Percentiles rank a stretch among this genome's conserved stretches.
Evolutionary conservation across 2,113 vertebrate genomes (phyloP).

Genomic region (Cryptoleucopteryx plumbea): DNA sequence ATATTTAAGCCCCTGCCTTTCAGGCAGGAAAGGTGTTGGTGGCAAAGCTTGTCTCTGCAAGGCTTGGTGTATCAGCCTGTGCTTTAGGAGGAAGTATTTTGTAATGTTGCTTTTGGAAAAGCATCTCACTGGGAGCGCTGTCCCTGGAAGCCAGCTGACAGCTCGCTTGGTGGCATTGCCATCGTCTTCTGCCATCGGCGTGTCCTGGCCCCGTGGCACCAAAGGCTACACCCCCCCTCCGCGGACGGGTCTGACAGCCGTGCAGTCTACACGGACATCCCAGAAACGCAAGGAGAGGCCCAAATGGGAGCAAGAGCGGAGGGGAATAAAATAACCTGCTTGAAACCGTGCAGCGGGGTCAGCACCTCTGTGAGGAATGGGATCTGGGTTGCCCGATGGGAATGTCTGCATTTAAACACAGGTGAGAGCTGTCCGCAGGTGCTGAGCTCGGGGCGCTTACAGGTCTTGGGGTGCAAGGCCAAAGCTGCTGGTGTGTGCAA

Average conservation of each 20-base stretch:
- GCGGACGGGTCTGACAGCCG: fast-evolving
- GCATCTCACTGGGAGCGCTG: fast-evolving
- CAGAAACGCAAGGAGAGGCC: background rate
- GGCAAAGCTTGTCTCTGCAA: background rate
- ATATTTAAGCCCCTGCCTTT: background rate
- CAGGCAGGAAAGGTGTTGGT: background rate
- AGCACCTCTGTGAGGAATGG: background rate
- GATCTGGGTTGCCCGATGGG: fast-evolving
- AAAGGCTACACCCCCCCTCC: fast-evolving
- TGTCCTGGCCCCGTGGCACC: fast-evolving
- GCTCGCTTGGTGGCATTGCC: background rate
- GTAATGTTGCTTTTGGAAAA: background rate
- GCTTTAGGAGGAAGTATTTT: background rate
- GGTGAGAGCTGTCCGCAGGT: background rate
- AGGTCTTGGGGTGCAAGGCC: background rate
- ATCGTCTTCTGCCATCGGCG: background rate
- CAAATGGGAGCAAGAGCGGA: background rate
- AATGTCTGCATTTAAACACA: fast-evolving
- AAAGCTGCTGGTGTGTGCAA: fast-evolving
- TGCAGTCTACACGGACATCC: fast-evolving
- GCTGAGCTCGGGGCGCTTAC: fast-evolving
- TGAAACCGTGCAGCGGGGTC: background rate
- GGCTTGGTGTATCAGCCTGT: background rate
- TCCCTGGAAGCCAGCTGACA: background rate
- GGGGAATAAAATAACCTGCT: background rate